phyloP scores from a whole-genome alignment of 2,113 vertebrate genomes.

The Prunella himalayana region DNA sequence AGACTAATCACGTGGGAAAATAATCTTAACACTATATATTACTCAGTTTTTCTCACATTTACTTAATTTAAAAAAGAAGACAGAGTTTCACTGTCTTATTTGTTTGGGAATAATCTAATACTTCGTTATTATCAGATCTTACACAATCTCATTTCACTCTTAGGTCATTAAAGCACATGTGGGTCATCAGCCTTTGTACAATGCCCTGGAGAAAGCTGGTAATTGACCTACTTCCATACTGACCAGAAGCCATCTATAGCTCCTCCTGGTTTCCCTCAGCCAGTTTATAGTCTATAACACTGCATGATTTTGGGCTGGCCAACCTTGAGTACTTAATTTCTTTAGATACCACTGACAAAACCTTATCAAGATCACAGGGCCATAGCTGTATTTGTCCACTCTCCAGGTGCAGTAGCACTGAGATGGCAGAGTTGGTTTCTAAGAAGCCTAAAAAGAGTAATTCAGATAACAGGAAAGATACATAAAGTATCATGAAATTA shows the following conservation, averaged over 20 bases:
- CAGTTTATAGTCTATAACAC: neutral
- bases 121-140: neutral
- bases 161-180: neutral
- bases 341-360: neutral
- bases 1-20: neutral
- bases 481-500: neutral
- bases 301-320: neutral
- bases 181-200: neutral
- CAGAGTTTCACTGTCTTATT: neutral
- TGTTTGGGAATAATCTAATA: neutral
- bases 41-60: neutral
- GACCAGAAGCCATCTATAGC: neutral
- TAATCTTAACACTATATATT: neutral
- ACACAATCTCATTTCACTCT: neutral
- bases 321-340: neutral
- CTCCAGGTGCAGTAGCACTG: neutral
- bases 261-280: neutral
- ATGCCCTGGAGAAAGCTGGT: neutral
- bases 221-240: neutral
- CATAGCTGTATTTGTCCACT: neutral
- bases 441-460: neutral
- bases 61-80: neutral
- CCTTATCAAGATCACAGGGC: neutral
- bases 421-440: neutral
- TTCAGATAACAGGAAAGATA: neutral